These are phyloP conservation scores for Chamaetylas fuelleborni DNA, from an alignment of 2,113 vertebrate genomes.

Conservation along the genomic window DNA sequence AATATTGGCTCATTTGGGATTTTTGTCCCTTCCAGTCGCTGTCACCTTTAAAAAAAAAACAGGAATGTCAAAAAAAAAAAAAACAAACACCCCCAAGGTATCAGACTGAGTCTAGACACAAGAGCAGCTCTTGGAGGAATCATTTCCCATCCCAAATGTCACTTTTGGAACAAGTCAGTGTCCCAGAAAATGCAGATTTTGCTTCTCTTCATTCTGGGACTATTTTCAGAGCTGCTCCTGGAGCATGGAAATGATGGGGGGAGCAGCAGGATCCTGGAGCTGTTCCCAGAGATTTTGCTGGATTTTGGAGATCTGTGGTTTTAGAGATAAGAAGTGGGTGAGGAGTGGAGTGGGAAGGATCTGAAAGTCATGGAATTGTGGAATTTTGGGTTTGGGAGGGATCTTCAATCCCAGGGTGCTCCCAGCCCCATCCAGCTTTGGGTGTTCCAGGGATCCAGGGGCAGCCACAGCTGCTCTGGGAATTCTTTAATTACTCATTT, in stretches of 20 bases:
- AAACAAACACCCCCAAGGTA: background rate
- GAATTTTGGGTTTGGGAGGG: background rate
- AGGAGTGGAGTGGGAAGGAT: background rate
- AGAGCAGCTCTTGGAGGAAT: background rate
- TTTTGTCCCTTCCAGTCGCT: background rate
- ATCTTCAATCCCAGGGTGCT: background rate
- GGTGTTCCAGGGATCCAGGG: background rate
- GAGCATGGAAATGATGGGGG: background rate
- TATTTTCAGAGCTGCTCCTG: background rate
- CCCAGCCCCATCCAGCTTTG: background rate
- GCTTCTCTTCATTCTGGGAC: accelerated
- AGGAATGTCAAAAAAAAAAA: background rate
- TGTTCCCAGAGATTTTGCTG: background rate
- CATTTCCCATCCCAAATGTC: background rate
- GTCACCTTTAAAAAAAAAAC: background rate
- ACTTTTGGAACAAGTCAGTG: accelerated
- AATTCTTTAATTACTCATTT: no score
- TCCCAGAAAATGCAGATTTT: accelerated
- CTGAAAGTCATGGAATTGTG: background rate
- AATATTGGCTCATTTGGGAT: background rate
- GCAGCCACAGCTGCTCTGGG: background rate
- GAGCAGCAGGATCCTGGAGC: background rate
- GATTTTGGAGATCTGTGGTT: accelerated
- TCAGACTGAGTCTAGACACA: background rate
- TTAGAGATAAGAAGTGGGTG: background rate